Conservation (phyloP, 2,797 vertebrate species). For the Sebastes itinus region DNA sequence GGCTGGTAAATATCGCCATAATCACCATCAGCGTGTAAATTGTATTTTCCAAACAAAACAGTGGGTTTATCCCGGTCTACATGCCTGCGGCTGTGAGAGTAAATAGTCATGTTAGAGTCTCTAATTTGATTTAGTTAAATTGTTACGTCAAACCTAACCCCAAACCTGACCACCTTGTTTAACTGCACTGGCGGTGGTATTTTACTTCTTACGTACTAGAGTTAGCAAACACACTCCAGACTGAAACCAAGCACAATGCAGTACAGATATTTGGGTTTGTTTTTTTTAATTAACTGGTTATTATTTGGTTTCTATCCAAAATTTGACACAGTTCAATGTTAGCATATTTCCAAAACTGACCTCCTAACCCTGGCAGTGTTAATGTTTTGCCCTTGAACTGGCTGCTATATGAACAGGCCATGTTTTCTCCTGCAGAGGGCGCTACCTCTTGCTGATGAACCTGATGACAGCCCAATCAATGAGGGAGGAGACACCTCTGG, state of each 20-base stretch:
- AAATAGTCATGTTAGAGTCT: background rate
- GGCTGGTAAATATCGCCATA: background rate
- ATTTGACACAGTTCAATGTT: background rate
- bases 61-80: background rate
- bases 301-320: background rate
- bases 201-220: background rate
- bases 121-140: background rate
- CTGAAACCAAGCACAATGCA: background rate
- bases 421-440: slow-evolving; percentile 68
- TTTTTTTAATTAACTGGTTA: background rate
- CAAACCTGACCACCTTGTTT: background rate
- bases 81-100: background rate
- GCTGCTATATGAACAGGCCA: background rate
- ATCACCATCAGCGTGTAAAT: background rate
- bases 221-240: background rate
- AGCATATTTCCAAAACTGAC: background rate
- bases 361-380: background rate
- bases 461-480: slow-evolving; percentile 34
- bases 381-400: slow-evolving; percentile 13
- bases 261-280: background rate
- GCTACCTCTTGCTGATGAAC: slow-evolving; percentile 53
- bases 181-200: background rate
- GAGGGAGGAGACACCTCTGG: slow-evolving; percentile 56
- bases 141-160: background rate
- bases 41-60: background rate